Percentiles rank a stretch among this genome's conserved stretches.
These are phyloP conservation scores for Chloroclystis v-ata DNA, from an alignment of 2,888 invertebrate genomes.

Conservation along the genomic window DNA sequence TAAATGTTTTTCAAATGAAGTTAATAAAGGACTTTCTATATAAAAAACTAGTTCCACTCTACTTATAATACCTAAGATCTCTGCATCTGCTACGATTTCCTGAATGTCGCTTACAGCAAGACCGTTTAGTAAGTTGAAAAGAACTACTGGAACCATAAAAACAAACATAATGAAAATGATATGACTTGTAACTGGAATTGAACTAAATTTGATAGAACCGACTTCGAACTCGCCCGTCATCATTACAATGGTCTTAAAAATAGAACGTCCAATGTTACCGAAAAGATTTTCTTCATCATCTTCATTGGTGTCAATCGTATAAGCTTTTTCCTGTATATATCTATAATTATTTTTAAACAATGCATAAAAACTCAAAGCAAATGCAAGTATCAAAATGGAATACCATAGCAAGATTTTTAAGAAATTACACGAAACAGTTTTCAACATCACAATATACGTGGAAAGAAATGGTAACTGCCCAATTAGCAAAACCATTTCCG, in stretches of 20 bases:
- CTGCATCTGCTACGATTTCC: slow-evolving; percentile 86
- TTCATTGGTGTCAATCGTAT: slow-evolving; percentile 54
- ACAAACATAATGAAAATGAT: slow-evolving; percentile 88
- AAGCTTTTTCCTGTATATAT: slow-evolving; percentile 52
- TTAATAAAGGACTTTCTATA: slow-evolving; percentile 80
- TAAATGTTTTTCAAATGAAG: slow-evolving; percentile 59
- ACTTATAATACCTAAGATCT: slow-evolving; percentile 86
- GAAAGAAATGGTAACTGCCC: slow-evolving; percentile 89
- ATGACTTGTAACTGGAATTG: slow-evolving; percentile 84
- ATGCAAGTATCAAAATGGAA: slow-evolving; percentile 88
- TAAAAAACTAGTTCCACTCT: slow-evolving; percentile 84
- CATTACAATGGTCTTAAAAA: slow-evolving; percentile 92
- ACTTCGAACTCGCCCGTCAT: slow-evolving; percentile 92
- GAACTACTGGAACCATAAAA: slow-evolving; percentile 88
- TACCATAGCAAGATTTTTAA: slow-evolving; percentile 88
- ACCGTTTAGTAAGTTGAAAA: slow-evolving; percentile 90
- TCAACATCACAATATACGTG: slow-evolving; percentile 90
- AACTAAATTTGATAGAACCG: slow-evolving; percentile 84
- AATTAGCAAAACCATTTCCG: slow-evolving; percentile 86
- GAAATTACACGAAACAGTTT: slow-evolving; percentile 88
- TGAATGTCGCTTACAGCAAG: slow-evolving; percentile 91
- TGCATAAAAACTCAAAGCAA: slow-evolving; percentile 88
- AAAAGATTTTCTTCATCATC: slow-evolving; percentile 83
- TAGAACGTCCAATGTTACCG: slow-evolving; percentile 81
- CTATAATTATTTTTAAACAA: slow-evolving; percentile 79